Evolutionary conservation across 2,888 invertebrate species (phyloP).

Genomic region (Galerucella nymphaeae): DNA sequence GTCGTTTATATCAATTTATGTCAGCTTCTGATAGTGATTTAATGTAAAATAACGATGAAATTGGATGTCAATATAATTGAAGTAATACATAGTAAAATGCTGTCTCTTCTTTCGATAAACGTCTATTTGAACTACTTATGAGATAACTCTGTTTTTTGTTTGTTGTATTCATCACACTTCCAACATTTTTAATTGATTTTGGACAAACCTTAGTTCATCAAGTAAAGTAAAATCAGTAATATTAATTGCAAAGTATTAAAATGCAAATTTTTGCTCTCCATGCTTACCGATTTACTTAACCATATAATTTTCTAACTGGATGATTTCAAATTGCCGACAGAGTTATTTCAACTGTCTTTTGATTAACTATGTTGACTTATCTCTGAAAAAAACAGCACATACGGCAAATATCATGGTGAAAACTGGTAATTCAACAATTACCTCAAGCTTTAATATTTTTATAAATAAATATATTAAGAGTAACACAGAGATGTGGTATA

Average conservation of each 20-base stretch:
- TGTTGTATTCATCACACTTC: too few species aligned
- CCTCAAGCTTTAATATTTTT: neutral
- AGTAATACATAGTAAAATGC: neutral
- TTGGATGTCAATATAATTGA: neutral
- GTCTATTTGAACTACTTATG: too few species aligned
- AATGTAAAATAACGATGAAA: neutral
- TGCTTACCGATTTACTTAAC: neutral
- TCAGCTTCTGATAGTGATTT: neutral
- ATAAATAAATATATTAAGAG: neutral
- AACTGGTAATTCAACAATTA: neutral
- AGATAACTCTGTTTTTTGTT: neutral
- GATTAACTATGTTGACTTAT: neutral
- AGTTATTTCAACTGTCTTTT: neutral
- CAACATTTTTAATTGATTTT: too few species aligned
- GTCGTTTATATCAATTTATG: neutral
- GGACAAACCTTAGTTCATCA: neutral
- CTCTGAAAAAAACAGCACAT: neutral
- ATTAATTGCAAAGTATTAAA: neutral
- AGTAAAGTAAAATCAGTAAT: neutral
- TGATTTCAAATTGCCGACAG: neutral
- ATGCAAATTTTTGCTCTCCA: neutral
- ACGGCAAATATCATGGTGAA: neutral
- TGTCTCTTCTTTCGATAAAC: neutral
- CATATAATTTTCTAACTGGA: neutral
- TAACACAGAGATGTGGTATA: neutral